These are phyloP conservation scores for Chamaea fasciata DNA, from an alignment of 2,113 vertebrate genomes.

Conservation along the genomic window DNA sequence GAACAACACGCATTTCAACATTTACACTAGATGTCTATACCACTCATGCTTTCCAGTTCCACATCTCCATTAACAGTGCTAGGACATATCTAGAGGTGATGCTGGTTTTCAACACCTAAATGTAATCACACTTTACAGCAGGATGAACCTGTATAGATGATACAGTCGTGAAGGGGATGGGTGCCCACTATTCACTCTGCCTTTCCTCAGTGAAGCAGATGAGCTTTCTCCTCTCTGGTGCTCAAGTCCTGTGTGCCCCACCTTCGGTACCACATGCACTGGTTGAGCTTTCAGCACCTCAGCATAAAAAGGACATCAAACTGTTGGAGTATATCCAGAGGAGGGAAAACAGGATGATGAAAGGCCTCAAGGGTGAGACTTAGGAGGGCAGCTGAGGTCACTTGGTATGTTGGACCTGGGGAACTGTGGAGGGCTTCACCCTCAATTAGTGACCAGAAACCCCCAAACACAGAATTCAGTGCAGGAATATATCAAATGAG, in stretches of 20 bases:
- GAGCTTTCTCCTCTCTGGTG: neutral
- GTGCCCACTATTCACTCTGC: neutral
- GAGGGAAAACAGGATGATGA: neutral
- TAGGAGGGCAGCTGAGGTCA: neutral
- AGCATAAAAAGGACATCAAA: neutral
- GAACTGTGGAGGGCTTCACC: neutral
- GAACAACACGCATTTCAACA: slow-evolving; percentile 7
- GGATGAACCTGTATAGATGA: neutral
- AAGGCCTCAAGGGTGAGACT: neutral
- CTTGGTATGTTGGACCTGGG: neutral
- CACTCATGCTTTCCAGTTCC: neutral
- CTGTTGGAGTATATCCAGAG: neutral
- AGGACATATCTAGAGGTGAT: neutral
- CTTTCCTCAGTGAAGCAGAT: neutral
- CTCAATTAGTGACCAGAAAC: neutral
- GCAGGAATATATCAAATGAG: neutral
- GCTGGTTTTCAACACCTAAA: neutral
- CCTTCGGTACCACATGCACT: neutral
- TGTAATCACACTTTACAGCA: neutral
- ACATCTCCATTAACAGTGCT: neutral
- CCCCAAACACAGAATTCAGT: neutral
- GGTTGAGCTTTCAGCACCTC: neutral
- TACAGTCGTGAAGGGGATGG: neutral
- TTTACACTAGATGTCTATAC: neutral
- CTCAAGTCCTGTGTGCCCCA: neutral